Base-by-base conservation (phyloP, 2,888 invertebrate genomes). In the Mesochorus sp. region DNA sequence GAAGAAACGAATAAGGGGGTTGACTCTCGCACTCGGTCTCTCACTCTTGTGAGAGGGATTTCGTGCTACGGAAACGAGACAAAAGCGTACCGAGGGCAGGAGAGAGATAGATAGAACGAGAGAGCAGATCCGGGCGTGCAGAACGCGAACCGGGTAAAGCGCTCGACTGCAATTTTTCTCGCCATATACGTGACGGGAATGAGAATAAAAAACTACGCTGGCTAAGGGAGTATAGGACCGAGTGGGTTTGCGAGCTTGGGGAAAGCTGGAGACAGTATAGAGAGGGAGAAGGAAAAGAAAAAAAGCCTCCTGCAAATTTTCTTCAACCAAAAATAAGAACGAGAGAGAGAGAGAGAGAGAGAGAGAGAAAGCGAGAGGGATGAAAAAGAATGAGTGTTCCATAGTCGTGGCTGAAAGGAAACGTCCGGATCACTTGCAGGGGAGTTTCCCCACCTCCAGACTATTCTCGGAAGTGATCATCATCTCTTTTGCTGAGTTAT, bases 81-180 rank as follows among this genome's bases (percentile, higher is more conserved):
- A 68, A 78, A 75, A 72, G 53, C 14, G 53, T 2, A 55, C n/a
- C 26, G 31, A 66, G 64, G 77, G 61, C 76, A 77, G 80, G 76
- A 44, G 31, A 66, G 76, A 77, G 12, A 57, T 75, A 44, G 66
- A 75, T 62, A 42, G 26, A 57, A 67, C 42, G 61, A 64, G 68
- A 73, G 78, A 62, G 72, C 57, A 70, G 84, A 85, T 83, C 80
- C 87, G 87, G 83, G 88, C 90, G 90, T 89, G 90, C 89, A 90
- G 89, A 90, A 90, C 90, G 88, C 86, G 89, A 88, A 90, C 88
- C 88, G 87, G 86, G 89, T 88, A 90, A 90, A 90, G 90, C 89
- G 91, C 90, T 90, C 89, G 87, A 86, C 90, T 90, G 90, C 90
- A 91, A 91, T 91, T 90, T 91, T 91, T 91, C 90, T 91, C 90